Conservation (phyloP, 2,888 invertebrate species). For the Portevinia maculata region DNA sequence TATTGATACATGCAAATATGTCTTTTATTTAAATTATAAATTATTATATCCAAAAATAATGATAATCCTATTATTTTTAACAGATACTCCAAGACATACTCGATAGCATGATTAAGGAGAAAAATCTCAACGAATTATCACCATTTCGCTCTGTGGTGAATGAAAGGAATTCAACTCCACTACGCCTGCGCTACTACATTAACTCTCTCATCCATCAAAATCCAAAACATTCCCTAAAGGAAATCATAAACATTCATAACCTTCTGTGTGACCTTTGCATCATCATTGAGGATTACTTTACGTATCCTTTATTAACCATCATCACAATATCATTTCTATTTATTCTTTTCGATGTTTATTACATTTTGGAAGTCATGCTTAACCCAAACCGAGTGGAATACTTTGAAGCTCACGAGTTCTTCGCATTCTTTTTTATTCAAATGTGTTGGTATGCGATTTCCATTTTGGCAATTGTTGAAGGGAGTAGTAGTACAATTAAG, state of each 20-base stretch:
- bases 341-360: constrained; percentile 81
- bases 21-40: too few relatives aligned
- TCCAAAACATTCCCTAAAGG: constrained; percentile 78
- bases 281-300: constrained; percentile 80
- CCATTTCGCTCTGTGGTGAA: constrained; percentile 78
- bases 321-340: constrained; percentile 81
- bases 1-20: too few relatives aligned
- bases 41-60: too few relatives aligned
- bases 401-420: constrained; percentile 80
- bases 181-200: constrained; percentile 76
- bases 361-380: constrained; percentile 80
- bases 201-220: constrained; percentile 79
- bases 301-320: constrained; percentile 80
- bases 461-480: constrained; percentile 80
- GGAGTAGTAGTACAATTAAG: constrained; percentile 79
- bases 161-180: constrained; percentile 27
- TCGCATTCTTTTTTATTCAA: constrained; percentile 80
- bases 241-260: constrained; percentile 80
- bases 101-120: constrained; percentile 78
- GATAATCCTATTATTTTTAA: not conserved
- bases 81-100: constrained; percentile 80
- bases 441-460: constrained; percentile 80
- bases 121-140: constrained; percentile 77
- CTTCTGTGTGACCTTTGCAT: constrained; percentile 80
- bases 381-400: constrained; percentile 78